A percentile compares a stretch with the other conserved stretches of the same genome.
phyloP scores from a whole-genome alignment of 2,113 vertebrate species.

The Mormyrus lacerda region DNA sequence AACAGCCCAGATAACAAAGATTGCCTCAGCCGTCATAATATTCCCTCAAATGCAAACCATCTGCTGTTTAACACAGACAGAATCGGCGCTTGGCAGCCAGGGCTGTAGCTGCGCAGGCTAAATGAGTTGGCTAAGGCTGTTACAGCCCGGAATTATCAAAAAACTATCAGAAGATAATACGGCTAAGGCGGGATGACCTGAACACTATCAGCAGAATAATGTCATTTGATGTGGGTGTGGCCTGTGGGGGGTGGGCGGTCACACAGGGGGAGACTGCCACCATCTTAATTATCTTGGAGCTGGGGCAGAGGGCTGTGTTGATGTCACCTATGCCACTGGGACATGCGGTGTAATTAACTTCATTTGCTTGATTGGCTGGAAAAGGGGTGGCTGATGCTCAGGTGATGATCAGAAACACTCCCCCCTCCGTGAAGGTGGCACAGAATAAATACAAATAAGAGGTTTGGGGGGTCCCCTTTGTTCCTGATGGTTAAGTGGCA shows the following conservation, averaged over 20 bases:
- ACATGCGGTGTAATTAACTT: slow-evolving; percentile 11
- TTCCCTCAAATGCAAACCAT: background rate
- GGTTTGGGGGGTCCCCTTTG: background rate
- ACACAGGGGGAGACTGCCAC: slow-evolving; percentile 4
- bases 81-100: background rate
- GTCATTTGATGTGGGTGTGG: background rate
- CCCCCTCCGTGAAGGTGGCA: background rate
- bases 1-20: background rate
- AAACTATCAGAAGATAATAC: background rate
- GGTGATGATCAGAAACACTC: background rate
- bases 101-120: background rate
- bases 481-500: background rate
- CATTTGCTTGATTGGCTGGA: background rate
- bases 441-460: background rate
- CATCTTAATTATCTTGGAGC: slow-evolving; percentile 30
- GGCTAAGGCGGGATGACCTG: background rate
- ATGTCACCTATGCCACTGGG: background rate
- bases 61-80: background rate
- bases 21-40: background rate
- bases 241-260: background rate
- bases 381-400: background rate
- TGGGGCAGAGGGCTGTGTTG: slow-evolving; percentile 30
- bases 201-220: background rate
- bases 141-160: background rate
- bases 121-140: background rate